Conservation (phyloP, 2,888 invertebrate species). For the Callyntrura sp. region DNA sequence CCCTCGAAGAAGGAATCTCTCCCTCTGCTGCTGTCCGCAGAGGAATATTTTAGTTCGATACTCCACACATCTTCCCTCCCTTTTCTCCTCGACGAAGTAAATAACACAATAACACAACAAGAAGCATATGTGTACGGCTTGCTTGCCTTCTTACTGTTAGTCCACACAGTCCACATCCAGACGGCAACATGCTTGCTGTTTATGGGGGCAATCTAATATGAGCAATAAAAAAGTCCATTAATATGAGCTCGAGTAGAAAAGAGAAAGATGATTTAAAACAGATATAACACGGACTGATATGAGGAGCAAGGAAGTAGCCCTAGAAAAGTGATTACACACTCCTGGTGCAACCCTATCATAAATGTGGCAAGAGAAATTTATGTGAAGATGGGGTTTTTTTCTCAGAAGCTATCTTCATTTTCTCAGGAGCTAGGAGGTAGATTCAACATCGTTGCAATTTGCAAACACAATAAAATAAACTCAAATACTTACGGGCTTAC, state of each 20-base stretch:
- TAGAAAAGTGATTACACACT: slow-evolving; percentile 9
- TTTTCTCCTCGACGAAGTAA: not conserved
- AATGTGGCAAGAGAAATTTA: not conserved
- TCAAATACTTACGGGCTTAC: too few relatives aligned
- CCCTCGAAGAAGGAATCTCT: not conserved
- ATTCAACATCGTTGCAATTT: not conserved
- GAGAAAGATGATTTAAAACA: slow-evolving; percentile 20
- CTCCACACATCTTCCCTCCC: not conserved
- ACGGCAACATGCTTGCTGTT: not conserved
- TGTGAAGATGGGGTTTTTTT: not conserved
- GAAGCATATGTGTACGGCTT: slow-evolving; percentile 1
- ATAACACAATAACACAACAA: not conserved
- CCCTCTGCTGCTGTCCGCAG: too few relatives aligned
- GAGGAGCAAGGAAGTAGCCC: not conserved
- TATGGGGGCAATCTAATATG: slow-evolving; percentile 26
- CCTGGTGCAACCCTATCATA: not conserved
- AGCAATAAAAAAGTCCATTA: slow-evolving; percentile 44
- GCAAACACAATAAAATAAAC: too few relatives aligned
- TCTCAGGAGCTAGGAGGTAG: not conserved
- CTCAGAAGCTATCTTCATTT: not conserved
- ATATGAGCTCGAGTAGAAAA: slow-evolving; percentile 23
- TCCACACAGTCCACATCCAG: not conserved
- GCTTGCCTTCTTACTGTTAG: not conserved
- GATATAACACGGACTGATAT: not conserved
- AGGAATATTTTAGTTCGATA: not conserved